Conservation (phyloP, 2,113 vertebrate species). For the Semicossyphus pulcher region DNA sequence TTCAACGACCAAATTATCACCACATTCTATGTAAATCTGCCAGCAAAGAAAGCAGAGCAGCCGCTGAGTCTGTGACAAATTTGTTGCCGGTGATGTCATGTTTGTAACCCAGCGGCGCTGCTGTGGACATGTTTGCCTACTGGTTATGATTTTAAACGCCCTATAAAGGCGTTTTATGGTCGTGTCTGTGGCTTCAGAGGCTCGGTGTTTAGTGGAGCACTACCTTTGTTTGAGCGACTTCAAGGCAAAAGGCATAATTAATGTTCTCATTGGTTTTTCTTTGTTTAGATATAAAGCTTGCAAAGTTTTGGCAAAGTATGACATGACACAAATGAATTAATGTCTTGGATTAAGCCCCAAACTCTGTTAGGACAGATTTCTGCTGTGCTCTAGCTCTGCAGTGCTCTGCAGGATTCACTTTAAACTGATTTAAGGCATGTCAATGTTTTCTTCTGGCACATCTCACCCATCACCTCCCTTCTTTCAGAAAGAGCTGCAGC, state of each 20-base stretch:
- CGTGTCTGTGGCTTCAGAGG: conserved; percentile 13
- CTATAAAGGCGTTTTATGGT: conserved; percentile 47
- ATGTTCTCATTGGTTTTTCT: neutral
- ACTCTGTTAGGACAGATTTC: neutral
- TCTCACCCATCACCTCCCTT: conserved; percentile 5
- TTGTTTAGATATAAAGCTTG: conserved; percentile 13
- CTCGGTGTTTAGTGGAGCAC: conserved; percentile 14
- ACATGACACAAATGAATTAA: neutral
- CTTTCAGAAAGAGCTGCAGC: conserved; percentile 86
- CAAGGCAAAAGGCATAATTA: conserved; percentile 5
- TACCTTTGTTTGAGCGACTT: conserved; percentile 1
- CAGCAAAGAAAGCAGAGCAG: neutral
- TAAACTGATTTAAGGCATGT: neutral
- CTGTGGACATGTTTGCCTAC: conserved; percentile 27
- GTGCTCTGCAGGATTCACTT: conserved; percentile 14
- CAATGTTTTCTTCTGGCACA: neutral
- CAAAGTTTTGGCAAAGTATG: conserved; percentile 23
- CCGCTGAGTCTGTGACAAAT: conserved; percentile 9
- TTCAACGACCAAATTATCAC: neutral
- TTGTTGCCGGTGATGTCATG: conserved; percentile 7
- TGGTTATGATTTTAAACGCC: conserved; percentile 41
- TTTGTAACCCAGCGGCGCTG: neutral
- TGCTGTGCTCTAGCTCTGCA: neutral
- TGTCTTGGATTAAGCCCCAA: conserved; percentile 17
- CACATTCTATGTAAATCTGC: neutral